These are phyloP conservation scores for Sebastes melanostomus DNA, from an alignment of 2,797 vertebrate genomes.

Conservation along the genomic window DNA sequence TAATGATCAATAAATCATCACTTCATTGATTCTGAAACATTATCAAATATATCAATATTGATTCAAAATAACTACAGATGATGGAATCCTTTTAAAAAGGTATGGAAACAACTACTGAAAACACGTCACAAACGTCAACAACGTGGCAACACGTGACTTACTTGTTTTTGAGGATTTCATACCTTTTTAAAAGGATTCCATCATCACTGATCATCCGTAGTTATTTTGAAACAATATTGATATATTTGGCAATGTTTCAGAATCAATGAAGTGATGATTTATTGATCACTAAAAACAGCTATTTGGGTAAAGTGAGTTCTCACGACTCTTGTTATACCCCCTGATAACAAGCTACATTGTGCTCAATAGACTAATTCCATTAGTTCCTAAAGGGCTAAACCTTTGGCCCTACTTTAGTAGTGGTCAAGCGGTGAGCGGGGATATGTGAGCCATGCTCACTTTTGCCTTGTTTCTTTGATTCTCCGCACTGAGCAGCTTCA, in stretches of 20 bases:
- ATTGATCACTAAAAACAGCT: background rate
- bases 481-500: background rate
- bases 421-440: too few species aligned
- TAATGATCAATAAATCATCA: background rate
- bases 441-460: background rate
- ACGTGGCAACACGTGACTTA: too few species aligned
- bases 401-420: too few species aligned
- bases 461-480: background rate
- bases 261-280: background rate
- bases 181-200: background rate
- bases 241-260: background rate
- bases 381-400: too few species aligned
- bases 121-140: too few species aligned
- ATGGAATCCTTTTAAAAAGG: background rate
- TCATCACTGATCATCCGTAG: background rate
- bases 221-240: background rate
- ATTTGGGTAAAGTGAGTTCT: background rate
- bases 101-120: too few species aligned
- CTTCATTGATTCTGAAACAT: background rate
- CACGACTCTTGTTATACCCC: too few species aligned
- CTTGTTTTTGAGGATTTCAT: background rate
- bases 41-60: background rate
- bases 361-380: too few species aligned
- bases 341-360: too few species aligned
- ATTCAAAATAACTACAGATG: background rate